Base-by-base conservation (phyloP, 2,113 vertebrate species). In the Catharus bicknelli region DNA sequence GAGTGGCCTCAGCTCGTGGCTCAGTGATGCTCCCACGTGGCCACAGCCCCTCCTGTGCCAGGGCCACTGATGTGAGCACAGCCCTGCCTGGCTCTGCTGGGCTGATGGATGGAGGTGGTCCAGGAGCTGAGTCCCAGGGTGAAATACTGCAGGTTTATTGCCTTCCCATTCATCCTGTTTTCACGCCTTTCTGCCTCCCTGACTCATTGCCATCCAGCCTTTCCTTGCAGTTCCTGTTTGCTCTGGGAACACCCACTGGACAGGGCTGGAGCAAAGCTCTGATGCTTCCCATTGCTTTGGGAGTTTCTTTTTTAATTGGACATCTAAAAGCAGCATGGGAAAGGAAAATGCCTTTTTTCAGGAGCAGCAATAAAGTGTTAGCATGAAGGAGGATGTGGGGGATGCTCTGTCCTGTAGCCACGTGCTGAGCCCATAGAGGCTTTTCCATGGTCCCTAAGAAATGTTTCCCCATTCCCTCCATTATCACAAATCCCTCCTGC, bases 141-240 rank as follows among this genome's bases (percentile, higher is more conserved):
- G 95, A 94, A 83, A 94, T 90, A 94, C 61, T 90, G 78, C 12
- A 0, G 86, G 20, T 75, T 93, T 93, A 51, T 64, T 92, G 93
- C 91, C 83, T 83, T 81, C 61, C 96, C 95, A 94, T 95, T 72
- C 93, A 95, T 95, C 95, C 84, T 93, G 64, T 2, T 95, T 94
- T 95, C 92, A 93, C n/a, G 86, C 92, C 91, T 95, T 50, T 95
- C 94, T 95, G 92, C 95, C 82, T 97, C 30, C 89, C 91, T 96
- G 94, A 92, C 87, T 96, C 95, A 94, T 57, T 68, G 94, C 94
- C 19, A 9, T 1, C 54, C 67, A 0, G 79, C 79, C 89, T 63
- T 63, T 57, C 91, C 94, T 72, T 36, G 58, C 90, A 48, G 36
- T 26, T 91, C 90, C 91, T 88, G 16, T 90, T 89, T 93, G 88